These are phyloP conservation scores for Andrena minutula DNA, from an alignment of 2,888 invertebrate genomes.

Conservation along the genomic window DNA sequence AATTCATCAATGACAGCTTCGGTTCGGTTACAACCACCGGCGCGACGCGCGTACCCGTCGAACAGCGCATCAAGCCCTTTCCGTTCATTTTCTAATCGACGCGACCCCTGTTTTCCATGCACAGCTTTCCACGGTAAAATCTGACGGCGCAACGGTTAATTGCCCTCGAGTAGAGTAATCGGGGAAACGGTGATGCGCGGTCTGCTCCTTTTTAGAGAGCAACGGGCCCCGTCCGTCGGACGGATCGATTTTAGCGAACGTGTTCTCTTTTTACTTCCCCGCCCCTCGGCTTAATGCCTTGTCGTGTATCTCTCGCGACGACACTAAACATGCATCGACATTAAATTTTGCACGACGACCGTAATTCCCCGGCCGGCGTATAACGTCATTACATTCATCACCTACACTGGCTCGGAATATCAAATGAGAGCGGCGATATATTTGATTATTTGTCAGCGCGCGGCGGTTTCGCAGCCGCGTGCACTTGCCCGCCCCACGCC, in stretches of 20 bases:
- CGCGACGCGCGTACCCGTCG: no score
- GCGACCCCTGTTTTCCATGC: no score
- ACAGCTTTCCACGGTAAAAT: not conserved
- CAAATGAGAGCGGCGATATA: conserved; percentile 67
- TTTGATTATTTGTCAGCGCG: conserved; percentile 60
- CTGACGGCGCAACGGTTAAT: conserved; percentile 12
- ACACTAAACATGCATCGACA: conserved; percentile 51
- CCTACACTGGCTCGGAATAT: conserved; percentile 64
- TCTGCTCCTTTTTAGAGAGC: not conserved
- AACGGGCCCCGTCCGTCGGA: not conserved
- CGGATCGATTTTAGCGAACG: conserved; percentile 30
- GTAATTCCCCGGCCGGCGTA: conserved; percentile 55
- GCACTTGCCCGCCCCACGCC: not conserved
- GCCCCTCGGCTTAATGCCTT: conserved; percentile 36
- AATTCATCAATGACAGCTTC: conserved; percentile 43
- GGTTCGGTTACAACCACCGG: not conserved
- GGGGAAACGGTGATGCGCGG: not conserved
- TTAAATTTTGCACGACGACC: conserved; percentile 57
- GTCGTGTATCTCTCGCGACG: conserved; percentile 42
- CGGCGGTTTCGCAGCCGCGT: conserved; percentile 37
- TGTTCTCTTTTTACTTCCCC: conserved; percentile 31
- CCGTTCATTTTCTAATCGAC: no score
- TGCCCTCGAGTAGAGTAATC: conserved; percentile 23
- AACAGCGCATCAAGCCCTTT: no score
- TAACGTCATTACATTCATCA: conserved; percentile 61